phyloP scores from a whole-genome alignment of 1,140 invertebrate species.

The Drosophila neocordata region DNA sequence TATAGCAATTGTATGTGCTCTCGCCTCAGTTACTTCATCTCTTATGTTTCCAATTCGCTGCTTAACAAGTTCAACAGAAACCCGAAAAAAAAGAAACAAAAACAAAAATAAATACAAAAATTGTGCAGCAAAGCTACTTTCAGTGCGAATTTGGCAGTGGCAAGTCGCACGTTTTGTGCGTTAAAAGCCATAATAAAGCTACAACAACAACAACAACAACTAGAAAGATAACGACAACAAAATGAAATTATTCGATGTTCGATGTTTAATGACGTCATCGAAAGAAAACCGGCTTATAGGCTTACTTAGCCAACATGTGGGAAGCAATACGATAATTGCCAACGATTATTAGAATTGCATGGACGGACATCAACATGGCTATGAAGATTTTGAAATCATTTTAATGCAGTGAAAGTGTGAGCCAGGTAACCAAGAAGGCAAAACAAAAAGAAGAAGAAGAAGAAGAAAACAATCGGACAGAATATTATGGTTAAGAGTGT shows the following conservation, averaged over 20 bases:
- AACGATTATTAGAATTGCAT: constrained; percentile 67
- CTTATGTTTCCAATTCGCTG: constrained; percentile 80
- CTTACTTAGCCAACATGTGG: constrained; percentile 38
- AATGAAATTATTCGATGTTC: not conserved
- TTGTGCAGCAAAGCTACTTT: constrained; percentile 57
- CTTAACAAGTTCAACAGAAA: constrained; percentile 79
- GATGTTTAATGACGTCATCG: constrained; percentile 30
- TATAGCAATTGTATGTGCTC: constrained; percentile 32
- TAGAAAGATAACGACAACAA: constrained; percentile 37
- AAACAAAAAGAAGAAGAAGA: constrained; percentile 27
- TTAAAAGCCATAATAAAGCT: constrained; percentile 45
- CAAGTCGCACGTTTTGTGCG: constrained; percentile 59
- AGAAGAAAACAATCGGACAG: constrained; percentile 23
- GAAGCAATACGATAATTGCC: constrained; percentile 59
- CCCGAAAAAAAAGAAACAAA: constrained; percentile 33
- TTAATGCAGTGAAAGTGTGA: constrained; percentile 46
- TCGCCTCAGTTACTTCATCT: constrained; percentile 74
- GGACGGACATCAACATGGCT: constrained; percentile 25
- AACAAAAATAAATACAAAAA: constrained; percentile 15
- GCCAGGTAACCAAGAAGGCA: not conserved
- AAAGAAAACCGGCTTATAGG: constrained; percentile 42
- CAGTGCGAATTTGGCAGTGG: constrained; percentile 62
- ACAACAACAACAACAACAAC: constrained; percentile 31
- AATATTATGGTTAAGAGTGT: too few relatives aligned
- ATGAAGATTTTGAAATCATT: constrained; percentile 35